Evolutionary conservation across 2,888 invertebrate species (phyloP).

Genomic region (Petrolisthes manimaculis): DNA sequence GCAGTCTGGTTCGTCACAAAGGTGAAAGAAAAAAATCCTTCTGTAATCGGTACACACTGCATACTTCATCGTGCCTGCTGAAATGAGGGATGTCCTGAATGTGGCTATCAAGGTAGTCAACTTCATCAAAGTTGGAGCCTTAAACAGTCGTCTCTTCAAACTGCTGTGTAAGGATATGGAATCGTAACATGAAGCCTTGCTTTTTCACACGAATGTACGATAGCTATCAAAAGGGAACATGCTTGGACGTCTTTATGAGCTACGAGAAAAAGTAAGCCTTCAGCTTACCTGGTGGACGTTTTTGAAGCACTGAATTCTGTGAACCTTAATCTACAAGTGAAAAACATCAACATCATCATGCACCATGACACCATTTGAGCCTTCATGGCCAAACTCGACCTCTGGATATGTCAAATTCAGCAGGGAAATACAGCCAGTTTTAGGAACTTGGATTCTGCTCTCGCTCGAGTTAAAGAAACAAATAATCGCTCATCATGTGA

Average conservation of each 20-base stretch:
- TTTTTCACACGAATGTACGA: too few species aligned
- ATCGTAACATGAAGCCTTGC: too few species aligned
- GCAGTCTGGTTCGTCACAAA: too few species aligned
- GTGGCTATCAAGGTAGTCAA: too few species aligned
- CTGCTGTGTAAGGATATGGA: too few species aligned
- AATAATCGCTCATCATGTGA: constrained; percentile 45
- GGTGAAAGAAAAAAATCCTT: too few species aligned
- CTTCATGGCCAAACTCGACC: constrained; percentile 39
- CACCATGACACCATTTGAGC: constrained; percentile 35
- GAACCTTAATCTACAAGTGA: constrained; percentile 26
- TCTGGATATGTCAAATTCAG: constrained; percentile 37
- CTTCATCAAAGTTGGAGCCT: too few species aligned
- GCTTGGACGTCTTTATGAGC: constrained; percentile 33
- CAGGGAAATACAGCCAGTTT: constrained; percentile 34
- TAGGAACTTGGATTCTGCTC: constrained; percentile 28
- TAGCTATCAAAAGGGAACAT: too few species aligned
- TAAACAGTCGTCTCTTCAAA: too few species aligned
- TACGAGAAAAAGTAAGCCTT: constrained; percentile 33
- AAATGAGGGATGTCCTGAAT: too few species aligned
- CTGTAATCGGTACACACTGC: too few species aligned
- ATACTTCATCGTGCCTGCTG: too few species aligned
- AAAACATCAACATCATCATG: constrained; percentile 31
- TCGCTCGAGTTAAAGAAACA: constrained; percentile 24
- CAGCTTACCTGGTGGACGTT: constrained; percentile 33
- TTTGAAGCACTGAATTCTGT: constrained; percentile 34